A percentile compares a stretch with the other conserved stretches of the same genome.
phyloP scores from a whole-genome alignment of 64 coral and sea anemone genomes.

The Platygyra sinensis region DNA sequence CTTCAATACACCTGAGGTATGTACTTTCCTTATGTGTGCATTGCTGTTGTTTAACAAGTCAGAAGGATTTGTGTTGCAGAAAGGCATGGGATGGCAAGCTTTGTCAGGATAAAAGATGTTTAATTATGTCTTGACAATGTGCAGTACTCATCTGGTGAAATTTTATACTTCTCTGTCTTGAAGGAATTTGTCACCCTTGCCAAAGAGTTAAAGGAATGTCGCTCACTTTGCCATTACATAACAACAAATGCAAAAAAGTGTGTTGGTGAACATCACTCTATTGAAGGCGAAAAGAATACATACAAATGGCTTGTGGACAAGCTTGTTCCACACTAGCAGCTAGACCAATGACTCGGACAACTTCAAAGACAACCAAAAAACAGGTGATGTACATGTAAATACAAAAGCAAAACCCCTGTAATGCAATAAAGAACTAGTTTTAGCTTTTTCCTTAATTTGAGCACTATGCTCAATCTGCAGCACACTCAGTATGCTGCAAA shows the following conservation, averaged over 20 bases:
- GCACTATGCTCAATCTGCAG: too few species aligned
- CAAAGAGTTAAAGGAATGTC: constrained; percentile 62
- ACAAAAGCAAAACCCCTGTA: too few species aligned
- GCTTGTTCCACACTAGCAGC: constrained; percentile 6
- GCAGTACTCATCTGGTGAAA: background rate
- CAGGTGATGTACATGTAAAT: background rate
- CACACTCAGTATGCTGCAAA: too few species aligned
- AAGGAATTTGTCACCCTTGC: constrained; percentile 73
- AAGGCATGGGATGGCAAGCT: too few species aligned
- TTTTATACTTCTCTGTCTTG: background rate
- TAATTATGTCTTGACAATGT: too few species aligned
- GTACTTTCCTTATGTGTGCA: too few species aligned
- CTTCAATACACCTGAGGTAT: constrained; percentile 78
- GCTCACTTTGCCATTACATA: constrained; percentile 30
- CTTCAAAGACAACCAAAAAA: background rate
- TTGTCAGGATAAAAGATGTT: too few species aligned
- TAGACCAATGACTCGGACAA: background rate
- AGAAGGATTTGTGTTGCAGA: too few species aligned
- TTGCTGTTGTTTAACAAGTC: too few species aligned
- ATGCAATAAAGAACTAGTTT: too few species aligned
- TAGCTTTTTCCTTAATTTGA: too few species aligned
- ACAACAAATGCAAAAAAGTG: constrained; percentile 70
- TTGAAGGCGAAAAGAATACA: constrained; percentile 58
- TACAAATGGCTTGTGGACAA: constrained; percentile 65
- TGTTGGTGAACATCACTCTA: constrained; percentile 57